A percentile compares a stretch with the other conserved stretches of the same genome.
These are phyloP conservation scores for Dicentrarchus labrax DNA, from an alignment of 2,113 vertebrate genomes.

Conservation along the genomic window DNA sequence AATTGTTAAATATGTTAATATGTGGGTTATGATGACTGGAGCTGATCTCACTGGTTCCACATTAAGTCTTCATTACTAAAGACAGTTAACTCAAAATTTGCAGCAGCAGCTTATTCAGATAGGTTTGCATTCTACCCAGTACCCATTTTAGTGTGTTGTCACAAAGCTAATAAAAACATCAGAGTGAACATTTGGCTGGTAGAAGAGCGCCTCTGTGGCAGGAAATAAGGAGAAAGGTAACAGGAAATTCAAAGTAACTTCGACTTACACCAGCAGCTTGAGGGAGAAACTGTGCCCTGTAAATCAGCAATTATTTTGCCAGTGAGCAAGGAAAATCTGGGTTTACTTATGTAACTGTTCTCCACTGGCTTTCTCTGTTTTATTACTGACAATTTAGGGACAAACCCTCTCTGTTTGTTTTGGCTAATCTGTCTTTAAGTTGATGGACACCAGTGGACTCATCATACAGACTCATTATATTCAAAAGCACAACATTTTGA, in stretches of 20 bases:
- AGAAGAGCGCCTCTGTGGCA: slow-evolving; percentile 4
- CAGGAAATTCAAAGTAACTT: background rate
- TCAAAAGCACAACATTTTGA: too few relatives aligned
- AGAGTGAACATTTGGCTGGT: background rate
- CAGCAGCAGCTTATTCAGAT: slow-evolving; percentile 1
- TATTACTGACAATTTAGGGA: slow-evolving; percentile 10
- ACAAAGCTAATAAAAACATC: background rate
- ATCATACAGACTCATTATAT: too few relatives aligned
- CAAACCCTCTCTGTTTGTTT: slow-evolving; percentile 11
- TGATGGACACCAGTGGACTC: background rate
- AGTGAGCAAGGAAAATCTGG: slow-evolving; percentile 14
- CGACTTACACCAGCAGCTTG: background rate
- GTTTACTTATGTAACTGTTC: slow-evolving; percentile 26
- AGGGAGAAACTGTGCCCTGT: slow-evolving; percentile 27
- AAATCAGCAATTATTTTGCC: slow-evolving; percentile 38
- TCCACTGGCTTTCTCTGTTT: slow-evolving; percentile 30
- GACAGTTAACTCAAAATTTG: background rate
- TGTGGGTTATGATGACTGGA: slow-evolving; percentile 21
- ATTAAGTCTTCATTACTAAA: slow-evolving; percentile 3
- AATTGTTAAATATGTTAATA: slow-evolving; percentile 11
- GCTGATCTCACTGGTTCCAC: slow-evolving; percentile 6
- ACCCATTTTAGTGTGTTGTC: background rate
- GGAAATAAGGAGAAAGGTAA: background rate
- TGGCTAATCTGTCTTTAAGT: slow-evolving; percentile 5
- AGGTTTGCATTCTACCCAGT: background rate